Evolutionary conservation across 2,888 invertebrate genomes (phyloP).

Genomic region (Lordiphosa fenestrarum): DNA sequence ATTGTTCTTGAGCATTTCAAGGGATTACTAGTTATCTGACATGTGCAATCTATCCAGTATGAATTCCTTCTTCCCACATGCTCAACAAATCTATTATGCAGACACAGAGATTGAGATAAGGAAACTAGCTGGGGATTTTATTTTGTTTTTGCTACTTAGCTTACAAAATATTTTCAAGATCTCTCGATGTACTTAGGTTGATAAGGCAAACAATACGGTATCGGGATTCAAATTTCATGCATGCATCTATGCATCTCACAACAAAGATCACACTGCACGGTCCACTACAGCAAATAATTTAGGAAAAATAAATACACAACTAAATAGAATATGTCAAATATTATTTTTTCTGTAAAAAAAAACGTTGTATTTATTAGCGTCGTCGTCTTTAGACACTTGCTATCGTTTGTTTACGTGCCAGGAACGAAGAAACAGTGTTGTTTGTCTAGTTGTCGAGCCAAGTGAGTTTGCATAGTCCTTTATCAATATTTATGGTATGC

Average conservation of each 20-base stretch:
- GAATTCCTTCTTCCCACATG: constrained; percentile 8
- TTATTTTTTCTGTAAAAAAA: constrained; percentile 13
- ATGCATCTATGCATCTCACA: constrained; percentile 33
- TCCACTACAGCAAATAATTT: constrained; percentile 28
- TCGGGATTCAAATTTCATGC: constrained; percentile 43
- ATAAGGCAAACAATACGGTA: constrained; percentile 50
- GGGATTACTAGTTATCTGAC: constrained; percentile 44
- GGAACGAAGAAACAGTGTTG: constrained; percentile 15
- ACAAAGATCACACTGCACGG: constrained; percentile 17
- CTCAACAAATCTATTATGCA: constrained; percentile 15
- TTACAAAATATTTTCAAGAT: constrained; percentile 36
- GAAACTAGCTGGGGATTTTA: constrained; percentile 9
- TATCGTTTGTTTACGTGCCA: constrained; percentile 22
- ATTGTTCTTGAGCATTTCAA: constrained; percentile 17
- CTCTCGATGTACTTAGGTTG: constrained; percentile 43
- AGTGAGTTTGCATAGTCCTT: constrained; percentile 29
- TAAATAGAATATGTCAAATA: constrained; percentile 29
- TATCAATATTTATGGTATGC: constrained; percentile 35
- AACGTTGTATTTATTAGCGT: constrained; percentile 16
- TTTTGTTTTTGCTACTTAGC: constrained; percentile 31
- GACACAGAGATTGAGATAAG: constrained; percentile 29
- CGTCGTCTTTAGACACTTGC: constrained; percentile 37
- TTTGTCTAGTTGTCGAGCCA: constrained; percentile 16
- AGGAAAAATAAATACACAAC: constrained; percentile 29
- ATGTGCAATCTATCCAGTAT: constrained; percentile 49